A percentile compares a stretch with the other conserved stretches of the same genome.
Conservation (phyloP, 2,888 invertebrate genomes). For the Melanostoma mellinum region DNA sequence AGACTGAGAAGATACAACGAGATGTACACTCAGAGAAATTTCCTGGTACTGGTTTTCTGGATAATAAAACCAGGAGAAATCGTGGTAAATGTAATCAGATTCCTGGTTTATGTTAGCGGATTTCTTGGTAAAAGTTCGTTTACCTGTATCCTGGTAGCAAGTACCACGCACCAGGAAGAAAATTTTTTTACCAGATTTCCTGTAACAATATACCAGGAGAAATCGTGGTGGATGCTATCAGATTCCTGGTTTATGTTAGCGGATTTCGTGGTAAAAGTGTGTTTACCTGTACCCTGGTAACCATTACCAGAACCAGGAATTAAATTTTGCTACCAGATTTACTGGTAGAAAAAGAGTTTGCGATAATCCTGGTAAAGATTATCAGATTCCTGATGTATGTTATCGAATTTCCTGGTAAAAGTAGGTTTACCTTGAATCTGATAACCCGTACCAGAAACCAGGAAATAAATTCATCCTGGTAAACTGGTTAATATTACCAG, state of each 20-base stretch:
- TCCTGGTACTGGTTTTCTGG: no score
- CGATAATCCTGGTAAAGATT: neutral
- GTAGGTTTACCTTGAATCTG: slow-evolving; percentile 3
- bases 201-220: neutral
- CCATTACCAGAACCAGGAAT: slow-evolving; percentile 6
- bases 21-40: no score
- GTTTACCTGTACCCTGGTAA: slow-evolving; percentile 1
- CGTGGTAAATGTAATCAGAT: slow-evolving; percentile 7
- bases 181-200: neutral
- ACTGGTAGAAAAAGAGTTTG: no score
- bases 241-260: slow-evolving; percentile 2
- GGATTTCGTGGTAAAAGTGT: neutral
- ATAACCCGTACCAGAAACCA: slow-evolving; percentile 9
- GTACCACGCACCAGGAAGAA: neutral
- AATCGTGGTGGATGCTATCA: neutral
- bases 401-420: slow-evolving; percentile 3
- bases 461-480: slow-evolving; percentile 7
- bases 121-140: slow-evolving; percentile 2
- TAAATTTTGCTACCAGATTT: neutral
- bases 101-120: slow-evolving; percentile 8
- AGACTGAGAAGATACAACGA: no score
- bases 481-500: slow-evolving; percentile 8
- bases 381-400: slow-evolving; percentile 9
- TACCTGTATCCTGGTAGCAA: slow-evolving; percentile 4
- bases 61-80: slow-evolving; percentile 5